Conservation (phyloP, 2,797 vertebrate species). For the Mus spretus region DNA sequence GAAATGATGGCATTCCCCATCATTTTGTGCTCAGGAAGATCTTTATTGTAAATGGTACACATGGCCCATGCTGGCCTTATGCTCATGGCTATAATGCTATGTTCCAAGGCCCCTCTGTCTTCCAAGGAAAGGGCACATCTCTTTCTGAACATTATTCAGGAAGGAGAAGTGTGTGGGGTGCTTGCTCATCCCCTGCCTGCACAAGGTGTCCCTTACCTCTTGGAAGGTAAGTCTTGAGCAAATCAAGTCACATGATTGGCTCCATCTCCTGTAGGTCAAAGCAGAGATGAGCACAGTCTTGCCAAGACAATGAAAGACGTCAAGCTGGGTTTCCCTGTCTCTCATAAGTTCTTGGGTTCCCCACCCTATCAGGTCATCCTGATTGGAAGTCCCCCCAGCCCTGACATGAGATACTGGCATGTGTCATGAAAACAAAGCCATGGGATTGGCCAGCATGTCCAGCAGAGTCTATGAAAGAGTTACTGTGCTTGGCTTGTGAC, state of each 20-base stretch:
- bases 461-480: neutral
- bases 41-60: neutral
- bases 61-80: neutral
- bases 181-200: neutral
- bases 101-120: neutral
- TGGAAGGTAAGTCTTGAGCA: neutral
- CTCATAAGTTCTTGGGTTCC: neutral
- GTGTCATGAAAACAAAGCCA: neutral
- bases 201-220: accelerated
- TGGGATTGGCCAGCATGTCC: neutral
- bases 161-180: neutral
- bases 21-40: neutral
- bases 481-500: neutral
- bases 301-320: neutral
- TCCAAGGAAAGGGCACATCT: neutral
- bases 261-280: neutral
- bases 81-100: no score
- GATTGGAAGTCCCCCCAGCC: neutral
- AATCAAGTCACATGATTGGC: neutral
- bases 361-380: neutral
- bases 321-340: neutral
- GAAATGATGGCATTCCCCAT: neutral
- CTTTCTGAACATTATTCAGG: neutral
- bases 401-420: neutral
- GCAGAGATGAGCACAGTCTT: neutral